Evolutionary conservation across 2,113 vertebrate species (phyloP).

Genomic region (Antechinus flavipes): DNA sequence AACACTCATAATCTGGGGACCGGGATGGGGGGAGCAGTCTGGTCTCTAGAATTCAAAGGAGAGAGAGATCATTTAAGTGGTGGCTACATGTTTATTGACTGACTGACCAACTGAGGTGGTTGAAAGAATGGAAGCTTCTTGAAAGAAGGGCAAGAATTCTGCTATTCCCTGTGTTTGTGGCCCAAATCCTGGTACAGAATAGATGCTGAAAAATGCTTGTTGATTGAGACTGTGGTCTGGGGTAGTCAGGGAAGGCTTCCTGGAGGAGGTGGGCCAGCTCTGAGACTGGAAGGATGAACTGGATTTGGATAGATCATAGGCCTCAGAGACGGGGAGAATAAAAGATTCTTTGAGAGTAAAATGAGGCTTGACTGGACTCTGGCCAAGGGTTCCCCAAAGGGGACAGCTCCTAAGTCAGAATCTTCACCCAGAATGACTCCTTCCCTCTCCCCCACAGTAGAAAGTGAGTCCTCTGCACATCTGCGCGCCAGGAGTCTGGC

Average conservation of each 20-base stretch:
- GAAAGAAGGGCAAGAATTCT: neutral
- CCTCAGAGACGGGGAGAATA: neutral
- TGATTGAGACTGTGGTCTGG: neutral
- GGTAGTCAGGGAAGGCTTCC: neutral
- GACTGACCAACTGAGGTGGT: neutral
- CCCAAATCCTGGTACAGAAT: neutral
- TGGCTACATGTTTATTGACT: neutral
- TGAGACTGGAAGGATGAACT: neutral
- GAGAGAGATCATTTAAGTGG: neutral
- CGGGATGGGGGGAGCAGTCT: neutral
- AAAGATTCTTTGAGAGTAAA: neutral
- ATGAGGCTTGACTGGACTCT: neutral
- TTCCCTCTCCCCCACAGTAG: neutral
- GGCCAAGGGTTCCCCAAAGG: neutral
- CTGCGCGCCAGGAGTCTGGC: neutral
- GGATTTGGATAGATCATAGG: neutral
- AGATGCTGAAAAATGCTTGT: neutral
- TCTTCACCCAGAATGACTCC: neutral
- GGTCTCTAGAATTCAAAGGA: neutral
- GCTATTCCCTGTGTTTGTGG: neutral
- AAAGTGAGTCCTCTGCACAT: neutral
- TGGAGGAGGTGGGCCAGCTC: neutral
- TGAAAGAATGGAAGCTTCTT: neutral
- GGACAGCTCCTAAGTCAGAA: neutral
- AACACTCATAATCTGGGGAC: neutral